These are phyloP conservation scores for Peucedramus taeniatus DNA, from an alignment of 2,113 vertebrate species.

Conservation along the genomic window DNA sequence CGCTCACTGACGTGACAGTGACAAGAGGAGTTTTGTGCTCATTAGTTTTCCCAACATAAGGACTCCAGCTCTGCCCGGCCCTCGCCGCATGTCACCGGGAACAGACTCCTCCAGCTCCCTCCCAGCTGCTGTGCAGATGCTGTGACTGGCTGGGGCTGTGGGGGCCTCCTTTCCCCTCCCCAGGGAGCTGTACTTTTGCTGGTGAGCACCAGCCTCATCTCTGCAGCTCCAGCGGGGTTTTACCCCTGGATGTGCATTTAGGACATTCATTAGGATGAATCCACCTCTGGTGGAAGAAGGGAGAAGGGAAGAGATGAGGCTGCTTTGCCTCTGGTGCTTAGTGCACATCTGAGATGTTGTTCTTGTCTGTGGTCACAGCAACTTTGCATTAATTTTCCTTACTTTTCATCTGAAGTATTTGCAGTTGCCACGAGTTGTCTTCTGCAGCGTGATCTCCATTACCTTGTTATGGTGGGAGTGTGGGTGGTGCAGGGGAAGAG, in stretches of 20 bases:
- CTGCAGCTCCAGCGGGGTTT: accelerated
- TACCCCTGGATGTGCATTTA: accelerated
- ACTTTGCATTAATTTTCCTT: neutral
- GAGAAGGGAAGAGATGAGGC: neutral
- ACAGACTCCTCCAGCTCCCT: neutral
- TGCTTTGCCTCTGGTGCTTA: neutral
- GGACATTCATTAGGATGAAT: neutral
- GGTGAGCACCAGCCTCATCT: accelerated
- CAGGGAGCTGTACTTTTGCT: accelerated
- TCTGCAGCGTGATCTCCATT: neutral
- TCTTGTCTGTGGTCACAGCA: neutral
- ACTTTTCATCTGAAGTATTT: neutral
- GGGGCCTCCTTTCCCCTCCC: too few relatives aligned
- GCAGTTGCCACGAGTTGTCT: neutral
- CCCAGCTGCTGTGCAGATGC: neutral
- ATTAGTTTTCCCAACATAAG: neutral
- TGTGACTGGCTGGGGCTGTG: neutral
- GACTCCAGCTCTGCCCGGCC: neutral
- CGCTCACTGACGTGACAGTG: neutral
- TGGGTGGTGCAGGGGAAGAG: neutral
- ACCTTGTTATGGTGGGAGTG: neutral
- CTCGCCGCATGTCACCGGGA: neutral
- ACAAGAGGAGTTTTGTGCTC: neutral
- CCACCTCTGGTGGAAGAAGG: neutral
- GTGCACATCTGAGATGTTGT: neutral